Evolutionary conservation across 2,888 invertebrate species (phyloP).

Genomic region (Yponomeuta plumbellus): DNA sequence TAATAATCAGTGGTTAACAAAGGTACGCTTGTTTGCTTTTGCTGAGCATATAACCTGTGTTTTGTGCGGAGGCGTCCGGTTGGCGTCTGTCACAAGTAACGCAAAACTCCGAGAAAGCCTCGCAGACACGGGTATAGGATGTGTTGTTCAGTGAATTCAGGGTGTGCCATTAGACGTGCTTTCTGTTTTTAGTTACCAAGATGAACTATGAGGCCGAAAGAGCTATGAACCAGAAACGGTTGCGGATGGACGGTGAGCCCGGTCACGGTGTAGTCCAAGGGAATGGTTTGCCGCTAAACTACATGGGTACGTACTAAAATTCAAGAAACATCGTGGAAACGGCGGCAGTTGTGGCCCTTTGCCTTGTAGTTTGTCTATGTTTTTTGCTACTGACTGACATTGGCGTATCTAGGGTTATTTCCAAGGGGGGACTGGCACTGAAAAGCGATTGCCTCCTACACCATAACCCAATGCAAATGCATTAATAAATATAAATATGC

Average conservation of each 20-base stretch:
- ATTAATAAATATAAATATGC: no score
- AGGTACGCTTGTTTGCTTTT: slow-evolving; percentile 76
- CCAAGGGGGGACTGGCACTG: not conserved
- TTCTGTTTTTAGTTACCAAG: slow-evolving; percentile 70
- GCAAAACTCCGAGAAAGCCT: slow-evolving; percentile 44
- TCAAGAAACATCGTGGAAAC: not conserved
- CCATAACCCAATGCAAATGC: no score
- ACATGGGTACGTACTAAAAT: slow-evolving; percentile 54
- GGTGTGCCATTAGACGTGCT: slow-evolving; percentile 38
- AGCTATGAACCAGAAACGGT: slow-evolving; percentile 73
- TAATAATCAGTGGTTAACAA: slow-evolving; percentile 75
- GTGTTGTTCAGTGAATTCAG: slow-evolving; percentile 36
- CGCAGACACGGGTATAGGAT: slow-evolving; percentile 36
- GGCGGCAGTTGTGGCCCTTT: not conserved
- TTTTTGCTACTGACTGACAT: not conserved
- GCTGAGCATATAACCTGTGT: slow-evolving; percentile 71
- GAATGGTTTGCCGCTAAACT: slow-evolving; percentile 72
- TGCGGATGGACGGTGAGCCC: slow-evolving; percentile 73
- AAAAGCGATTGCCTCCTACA: no score
- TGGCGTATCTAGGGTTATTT: not conserved
- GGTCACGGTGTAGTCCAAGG: slow-evolving; percentile 72
- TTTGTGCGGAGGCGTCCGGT: slow-evolving; percentile 72
- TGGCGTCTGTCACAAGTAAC: slow-evolving; percentile 72
- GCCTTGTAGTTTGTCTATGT: not conserved
- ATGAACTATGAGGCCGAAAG: slow-evolving; percentile 75